Evolutionary conservation across 2,113 vertebrate genomes (phyloP).

Genomic region (Dunckerocampus dactyliophorus): DNA sequence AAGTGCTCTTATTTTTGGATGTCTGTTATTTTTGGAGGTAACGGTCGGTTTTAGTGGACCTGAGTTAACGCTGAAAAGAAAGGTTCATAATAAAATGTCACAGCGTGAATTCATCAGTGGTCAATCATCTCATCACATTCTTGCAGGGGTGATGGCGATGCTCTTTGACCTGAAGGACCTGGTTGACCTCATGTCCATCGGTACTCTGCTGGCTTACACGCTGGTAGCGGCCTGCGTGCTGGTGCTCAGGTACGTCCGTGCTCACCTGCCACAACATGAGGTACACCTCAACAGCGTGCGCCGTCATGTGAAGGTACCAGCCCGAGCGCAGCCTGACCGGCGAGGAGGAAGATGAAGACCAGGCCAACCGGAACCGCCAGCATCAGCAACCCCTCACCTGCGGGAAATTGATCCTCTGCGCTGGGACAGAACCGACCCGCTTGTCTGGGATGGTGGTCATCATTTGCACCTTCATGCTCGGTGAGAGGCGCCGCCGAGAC

Average conservation of each 20-base stretch:
- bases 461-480: conserved; percentile 77
- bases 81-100: no score
- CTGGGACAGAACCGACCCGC: conserved; percentile 77
- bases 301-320: conserved; percentile 78
- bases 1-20: no score
- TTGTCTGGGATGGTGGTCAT: conserved; percentile 82
- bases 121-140: conserved; percentile 8
- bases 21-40: no score
- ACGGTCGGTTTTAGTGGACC: no score
- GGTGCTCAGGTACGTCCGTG: conserved; percentile 81
- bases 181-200: conserved; percentile 97
- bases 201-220: conserved; percentile 93
- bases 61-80: no score
- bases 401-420: conserved; percentile 62
- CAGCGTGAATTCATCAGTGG: not conserved
- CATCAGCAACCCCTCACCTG: not conserved
- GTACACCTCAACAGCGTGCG: not conserved
- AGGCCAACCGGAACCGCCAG: conserved; percentile 26
- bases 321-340: conserved; percentile 70
- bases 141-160: conserved; percentile 91
- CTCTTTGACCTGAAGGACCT: conserved; percentile 94
- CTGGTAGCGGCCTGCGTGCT: conserved; percentile 94
- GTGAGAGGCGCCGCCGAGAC: conserved; percentile 67
- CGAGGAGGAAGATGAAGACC: no score
- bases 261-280: not conserved